Base-by-base conservation (phyloP, 2,888 invertebrate species). In the Criorhina ranunculi region DNA sequence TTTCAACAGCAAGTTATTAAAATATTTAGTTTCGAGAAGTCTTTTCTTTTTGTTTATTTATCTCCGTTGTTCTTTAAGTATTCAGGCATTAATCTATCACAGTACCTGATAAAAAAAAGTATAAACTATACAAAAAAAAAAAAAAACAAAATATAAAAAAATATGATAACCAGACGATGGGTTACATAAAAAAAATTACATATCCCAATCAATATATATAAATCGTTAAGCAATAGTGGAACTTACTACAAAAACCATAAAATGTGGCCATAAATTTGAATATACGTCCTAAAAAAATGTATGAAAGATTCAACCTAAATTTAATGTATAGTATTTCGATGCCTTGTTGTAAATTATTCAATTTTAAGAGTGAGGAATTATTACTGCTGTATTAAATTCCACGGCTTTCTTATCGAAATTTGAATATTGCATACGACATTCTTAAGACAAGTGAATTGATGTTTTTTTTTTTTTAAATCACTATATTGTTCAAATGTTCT, bases 41-140 rank as follows among this genome's bases (percentile, higher is more conserved):
- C 7, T 24, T 19, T 51, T 37, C 3, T 35, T 62, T 62, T n/a
- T 11, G 1, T 40, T 51, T 51, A n/a, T 19, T 29, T 42, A 0
- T 31, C 31, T 40, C 7, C 33, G 6, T 40, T 53, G 15, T 33
- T 66, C 19, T 49, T 67, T 59, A 40, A 42, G 37, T 24, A 76
- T 60, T 77, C 77, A 77, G 77, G 77, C 67, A 77, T 77, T 77
- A 66, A 76, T 49, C 66, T 76, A 57, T 66, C 42, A 67, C 33
- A 44, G 77, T 77, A 77, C 77, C 77, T 77, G 77, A n/a, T n/a
- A n/a, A 69, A 69, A 46, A 35, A 67, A 66, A 64, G 8, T 5
- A 35, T 19, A 59, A 29, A 35, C 49, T 44, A 53, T 19, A 53
- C 4, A 51, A 66, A n/a, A 37, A 42, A 37, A 17, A 44, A 64